phyloP scores from a whole-genome alignment of 2,113 vertebrate species.

The Hystrix brachyura region DNA sequence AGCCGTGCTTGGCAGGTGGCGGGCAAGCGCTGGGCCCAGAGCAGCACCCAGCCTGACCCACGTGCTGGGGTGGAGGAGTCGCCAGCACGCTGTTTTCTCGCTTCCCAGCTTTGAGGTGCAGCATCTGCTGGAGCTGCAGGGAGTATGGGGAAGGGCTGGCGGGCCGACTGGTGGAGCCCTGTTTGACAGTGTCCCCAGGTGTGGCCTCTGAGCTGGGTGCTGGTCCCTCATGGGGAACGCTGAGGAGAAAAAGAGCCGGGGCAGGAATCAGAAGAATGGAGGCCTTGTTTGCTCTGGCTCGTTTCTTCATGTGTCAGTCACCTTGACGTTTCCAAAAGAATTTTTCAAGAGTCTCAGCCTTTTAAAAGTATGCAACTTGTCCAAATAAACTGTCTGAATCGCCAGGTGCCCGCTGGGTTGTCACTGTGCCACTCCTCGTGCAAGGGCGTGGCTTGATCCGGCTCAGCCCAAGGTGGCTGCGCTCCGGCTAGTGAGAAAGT shows the following conservation, averaged over 20 bases:
- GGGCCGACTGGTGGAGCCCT: neutral
- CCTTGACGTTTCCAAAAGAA: conserved; percentile 89
- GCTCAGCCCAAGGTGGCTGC: neutral
- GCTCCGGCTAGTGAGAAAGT: neutral
- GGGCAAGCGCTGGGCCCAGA: neutral
- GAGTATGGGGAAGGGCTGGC: neutral
- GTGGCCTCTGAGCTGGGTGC: fast-evolving
- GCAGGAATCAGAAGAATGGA: conserved; percentile 88
- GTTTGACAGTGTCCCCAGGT: conserved; percentile 38
- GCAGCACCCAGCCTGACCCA: neutral
- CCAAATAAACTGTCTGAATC: conserved; percentile 70
- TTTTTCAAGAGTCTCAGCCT: conserved; percentile 85
- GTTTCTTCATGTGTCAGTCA: conserved; percentile 81
- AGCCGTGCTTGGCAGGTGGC: neutral
- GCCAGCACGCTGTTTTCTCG: neutral
- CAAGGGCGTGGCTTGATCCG: neutral
- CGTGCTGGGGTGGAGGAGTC: neutral
- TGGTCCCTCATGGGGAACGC: conserved; percentile 55
- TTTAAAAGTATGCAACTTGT: conserved; percentile 82
- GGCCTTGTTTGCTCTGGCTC: conserved; percentile 85
- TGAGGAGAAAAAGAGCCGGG: conserved; percentile 79
- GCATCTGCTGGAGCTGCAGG: neutral
- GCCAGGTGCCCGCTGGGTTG: neutral
- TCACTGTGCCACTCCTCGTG: neutral
- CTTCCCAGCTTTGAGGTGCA: neutral